Evolutionary conservation across 2,797 vertebrate genomes (phyloP).

Genomic region (Silurus aristotelis): DNA sequence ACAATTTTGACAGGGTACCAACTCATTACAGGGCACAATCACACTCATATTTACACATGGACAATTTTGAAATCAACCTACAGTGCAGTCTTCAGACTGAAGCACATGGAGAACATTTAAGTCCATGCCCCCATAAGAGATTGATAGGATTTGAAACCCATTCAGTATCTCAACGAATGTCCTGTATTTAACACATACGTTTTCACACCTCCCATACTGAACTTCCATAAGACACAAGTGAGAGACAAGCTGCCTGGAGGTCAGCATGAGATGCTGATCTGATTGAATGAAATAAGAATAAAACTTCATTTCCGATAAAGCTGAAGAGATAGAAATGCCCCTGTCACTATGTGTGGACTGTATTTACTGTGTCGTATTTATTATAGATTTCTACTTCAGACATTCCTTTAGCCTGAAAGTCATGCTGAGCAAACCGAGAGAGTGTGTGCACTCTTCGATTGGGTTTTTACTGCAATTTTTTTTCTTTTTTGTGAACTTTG

Average conservation of each 20-base stretch:
- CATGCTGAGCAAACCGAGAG: neutral
- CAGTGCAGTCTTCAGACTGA: too few relatives aligned
- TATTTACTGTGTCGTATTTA: neutral
- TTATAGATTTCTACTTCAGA: neutral
- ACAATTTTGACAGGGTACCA: too few relatives aligned
- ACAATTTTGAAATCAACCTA: too few relatives aligned
- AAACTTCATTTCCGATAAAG: neutral
- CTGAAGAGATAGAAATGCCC: neutral
- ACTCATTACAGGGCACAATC: too few relatives aligned
- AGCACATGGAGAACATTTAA: too few relatives aligned
- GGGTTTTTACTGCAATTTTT: neutral
- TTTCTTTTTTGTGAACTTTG: neutral
- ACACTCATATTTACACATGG: too few relatives aligned
- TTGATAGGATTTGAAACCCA: too few relatives aligned
- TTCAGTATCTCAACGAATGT: neutral
- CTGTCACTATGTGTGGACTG: neutral
- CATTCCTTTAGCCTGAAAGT: neutral
- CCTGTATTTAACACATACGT: neutral
- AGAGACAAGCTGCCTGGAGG: neutral
- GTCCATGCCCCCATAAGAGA: too few relatives aligned
- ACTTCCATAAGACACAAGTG: neutral
- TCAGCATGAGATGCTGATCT: constrained; percentile 4
- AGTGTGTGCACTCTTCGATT: neutral
- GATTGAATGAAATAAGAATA: neutral
- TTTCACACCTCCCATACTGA: neutral